Evolutionary conservation across 1,140 invertebrate genomes (phyloP), one percentile per base, ranked within the genome.

Genomic region (Papilio glaucus): DNA sequence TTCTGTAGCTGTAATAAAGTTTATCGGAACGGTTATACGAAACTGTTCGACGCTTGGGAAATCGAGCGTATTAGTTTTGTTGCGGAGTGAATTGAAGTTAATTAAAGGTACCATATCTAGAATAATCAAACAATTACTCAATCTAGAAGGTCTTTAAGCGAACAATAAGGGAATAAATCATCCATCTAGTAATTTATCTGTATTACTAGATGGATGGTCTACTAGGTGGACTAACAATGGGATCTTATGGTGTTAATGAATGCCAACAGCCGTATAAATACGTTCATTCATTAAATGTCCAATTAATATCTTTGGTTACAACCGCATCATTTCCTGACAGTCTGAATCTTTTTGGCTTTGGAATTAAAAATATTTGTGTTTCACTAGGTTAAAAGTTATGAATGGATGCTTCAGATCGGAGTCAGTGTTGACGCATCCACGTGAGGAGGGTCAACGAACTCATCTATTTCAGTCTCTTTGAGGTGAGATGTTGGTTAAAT

Each of bases 381-480:
- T 21, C 9, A 18, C 9, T 9, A 57, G 49, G 21, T 57, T 57
- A 57, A 57, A 24, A 57, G 21, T 57, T 57, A 24, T 57, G 49
- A 57, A 57, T 57, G 49, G 49, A 4, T 24, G 45, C 15, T 33
- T 33, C 29, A 21, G 18, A 57, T 57, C 24, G 21, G 45, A 57
- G 21, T 57, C n/a, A 57, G 7, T 53, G 15, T 53, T 53, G 21
- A 57, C 21, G 24, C 21, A 33, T 38, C 18, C 37, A 38, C 37
- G 37, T 57, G 29, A 57, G 29, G 21, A n/a, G 49, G 37, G 39
- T 71, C 69, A 37, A 61, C 39, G 49, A 61, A 61, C 69, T 60
- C 41, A 26, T 71, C 69, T 71, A 71, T 71, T 71, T 71, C 69
- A n/a, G 69, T 71, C 29, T 26, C 38, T 71, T 61, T 60, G 69